Evolutionary conservation across 2,113 vertebrate species (phyloP), one percentile per base, ranked within the genome.

Genomic region (Genyomyrus donnyi): DNA sequence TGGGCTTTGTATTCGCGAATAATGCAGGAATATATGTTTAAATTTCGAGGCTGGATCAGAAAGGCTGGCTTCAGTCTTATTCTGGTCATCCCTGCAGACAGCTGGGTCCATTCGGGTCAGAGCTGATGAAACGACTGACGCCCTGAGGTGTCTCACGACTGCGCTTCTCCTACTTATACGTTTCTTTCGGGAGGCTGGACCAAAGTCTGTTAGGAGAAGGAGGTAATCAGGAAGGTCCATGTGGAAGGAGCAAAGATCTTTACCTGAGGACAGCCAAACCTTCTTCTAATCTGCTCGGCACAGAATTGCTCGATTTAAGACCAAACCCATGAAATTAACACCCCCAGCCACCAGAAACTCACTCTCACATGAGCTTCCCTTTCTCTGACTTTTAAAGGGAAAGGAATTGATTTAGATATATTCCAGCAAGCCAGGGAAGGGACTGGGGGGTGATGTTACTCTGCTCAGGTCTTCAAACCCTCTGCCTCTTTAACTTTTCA

Each of bases 251-350:
- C 92, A 90, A 92, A 91, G 91, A 85, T 46, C 92, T 91, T 95
- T 91, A 95, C 95, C 95, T 95, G 95, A 94, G 95, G 95, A 95
- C 93, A 96, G 92, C 89, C 24, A 95, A 92, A 94, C 94, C 94
- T 94, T 93, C 93, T 91, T 94, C 94, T 96, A 96, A 95, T 95
- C 94, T 95, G 94, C 95, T 95, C 93, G 89, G 94, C 90, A 91
- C 93, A 92, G 94, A 95, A 95, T 94, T 94, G 94, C 94, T 95
- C 94, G 95, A 95, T 95, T 96, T 96, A 95, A 95, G 94, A 94
- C 94, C 95, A 95, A 95, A 94, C 93, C 95, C 96, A 96, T 96
- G 95, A 96, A 96, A 96, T 96, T 94, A 96, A 95, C 95, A 95
- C 96, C 95, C 93, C 95, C 88, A 96, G 96, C 93, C 92, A 93